A percentile compares a stretch with the other conserved stretches of the same genome.
Evolutionary conservation across 2,888 invertebrate species (phyloP).

Genomic region (Anoncus sp.): DNA sequence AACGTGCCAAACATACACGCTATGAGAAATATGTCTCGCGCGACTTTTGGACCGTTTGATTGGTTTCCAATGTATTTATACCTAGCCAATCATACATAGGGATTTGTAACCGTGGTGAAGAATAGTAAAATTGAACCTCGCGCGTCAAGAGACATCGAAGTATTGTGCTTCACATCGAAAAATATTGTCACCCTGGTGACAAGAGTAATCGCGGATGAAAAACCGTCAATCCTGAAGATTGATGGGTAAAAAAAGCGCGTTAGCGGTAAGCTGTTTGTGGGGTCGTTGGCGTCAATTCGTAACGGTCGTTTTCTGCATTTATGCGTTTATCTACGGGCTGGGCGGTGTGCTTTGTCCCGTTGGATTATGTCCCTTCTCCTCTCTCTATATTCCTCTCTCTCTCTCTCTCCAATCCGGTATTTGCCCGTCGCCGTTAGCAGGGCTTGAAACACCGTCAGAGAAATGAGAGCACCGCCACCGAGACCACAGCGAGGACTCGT

Average conservation of each 20-base stretch:
- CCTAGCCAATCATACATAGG: no score
- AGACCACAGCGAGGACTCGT: constrained; percentile 53
- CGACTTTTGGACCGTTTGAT: no score
- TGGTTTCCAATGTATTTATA: no score
- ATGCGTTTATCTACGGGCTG: constrained; percentile 40
- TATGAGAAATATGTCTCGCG: no score
- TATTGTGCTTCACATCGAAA: not conserved
- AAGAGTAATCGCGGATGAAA: constrained; percentile 35
- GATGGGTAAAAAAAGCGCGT: constrained; percentile 7
- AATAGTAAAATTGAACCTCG: no score
- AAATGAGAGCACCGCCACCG: constrained; percentile 34
- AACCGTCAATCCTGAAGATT: constrained; percentile 23
- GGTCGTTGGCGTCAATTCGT: constrained; percentile 50
- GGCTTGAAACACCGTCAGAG: constrained; percentile 43
- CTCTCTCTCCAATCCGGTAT: constrained; percentile 7
- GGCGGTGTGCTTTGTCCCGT: constrained; percentile 18
- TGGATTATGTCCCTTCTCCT: constrained; percentile 40
- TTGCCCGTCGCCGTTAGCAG: constrained; percentile 39
- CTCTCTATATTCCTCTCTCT: no score
- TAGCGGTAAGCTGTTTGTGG: constrained; percentile 12
- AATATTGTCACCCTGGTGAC: not conserved
- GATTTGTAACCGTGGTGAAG: no score
- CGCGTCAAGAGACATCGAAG: not conserved
- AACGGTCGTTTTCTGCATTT: constrained; percentile 40
- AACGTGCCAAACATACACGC: no score